Evolutionary conservation across 1,140 invertebrate genomes (phyloP).

Genomic region (Spodoptera litura): DNA sequence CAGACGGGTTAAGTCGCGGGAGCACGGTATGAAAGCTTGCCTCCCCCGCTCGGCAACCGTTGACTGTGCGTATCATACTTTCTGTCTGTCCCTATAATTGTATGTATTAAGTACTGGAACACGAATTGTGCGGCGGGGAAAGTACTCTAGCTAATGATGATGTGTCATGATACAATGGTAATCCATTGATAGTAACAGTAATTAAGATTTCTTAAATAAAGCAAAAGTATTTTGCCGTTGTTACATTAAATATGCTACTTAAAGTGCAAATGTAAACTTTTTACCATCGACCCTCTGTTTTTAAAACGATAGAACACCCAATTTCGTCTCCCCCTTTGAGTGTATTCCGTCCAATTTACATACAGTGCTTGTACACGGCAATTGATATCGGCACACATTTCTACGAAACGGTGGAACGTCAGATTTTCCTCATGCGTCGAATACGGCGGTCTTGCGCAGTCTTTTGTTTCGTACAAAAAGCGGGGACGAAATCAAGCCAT

Average conservation of each 20-base stretch:
- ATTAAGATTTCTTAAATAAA: too few relatives aligned
- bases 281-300: conserved; percentile 39
- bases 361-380: conserved; percentile 21
- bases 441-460: conserved; percentile 10
- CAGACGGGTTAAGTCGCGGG: conserved; percentile 75
- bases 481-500: conserved; percentile 4
- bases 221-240: too few relatives aligned
- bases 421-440: conserved; percentile 24
- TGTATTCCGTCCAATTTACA: conserved; percentile 37
- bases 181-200: too few relatives aligned
- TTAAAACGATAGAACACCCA: conserved; percentile 38
- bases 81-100: conserved; percentile 53
- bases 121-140: background rate
- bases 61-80: conserved; percentile 55
- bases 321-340: conserved; percentile 33
- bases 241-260: background rate
- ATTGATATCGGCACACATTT: conserved; percentile 40
- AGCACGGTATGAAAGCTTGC: conserved; percentile 59
- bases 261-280: conserved; percentile 15
- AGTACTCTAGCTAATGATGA: too few relatives aligned
- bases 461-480: conserved; percentile 5
- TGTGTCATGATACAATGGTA: too few relatives aligned
- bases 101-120: conserved; percentile 45
- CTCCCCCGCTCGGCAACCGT: conserved; percentile 50
- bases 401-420: background rate